These are phyloP conservation scores for Phoenicopterus ruber DNA, from an alignment of 2,113 vertebrate species.

Conservation along the genomic window DNA sequence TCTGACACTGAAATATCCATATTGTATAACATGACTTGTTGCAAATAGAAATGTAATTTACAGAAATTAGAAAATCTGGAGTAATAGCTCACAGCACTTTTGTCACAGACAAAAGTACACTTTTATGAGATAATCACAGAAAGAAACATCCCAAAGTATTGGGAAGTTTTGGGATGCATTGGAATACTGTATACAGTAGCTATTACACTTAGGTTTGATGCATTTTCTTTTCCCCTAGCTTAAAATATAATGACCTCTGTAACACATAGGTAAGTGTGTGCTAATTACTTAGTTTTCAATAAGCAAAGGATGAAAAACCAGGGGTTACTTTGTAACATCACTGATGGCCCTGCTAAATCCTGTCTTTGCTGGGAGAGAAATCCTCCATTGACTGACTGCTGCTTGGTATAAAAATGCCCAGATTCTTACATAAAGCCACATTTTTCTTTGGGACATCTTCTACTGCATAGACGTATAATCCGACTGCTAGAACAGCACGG, in stretches of 20 bases:
- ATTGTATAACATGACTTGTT: no score
- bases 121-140: not conserved
- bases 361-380: not conserved
- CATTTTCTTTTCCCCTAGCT: not conserved
- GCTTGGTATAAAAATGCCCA: not conserved
- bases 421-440: not conserved
- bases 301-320: not conserved
- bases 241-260: not conserved
- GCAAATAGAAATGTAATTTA: not conserved
- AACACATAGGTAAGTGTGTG: not conserved
- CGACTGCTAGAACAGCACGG: not conserved
- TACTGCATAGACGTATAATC: not conserved
- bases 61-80: not conserved
- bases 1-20: not conserved
- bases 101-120: no score
- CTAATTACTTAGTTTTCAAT: not conserved
- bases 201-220: not conserved
- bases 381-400: not conserved
- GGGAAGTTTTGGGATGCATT: not conserved
- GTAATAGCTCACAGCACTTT: not conserved
- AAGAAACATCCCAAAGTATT: not conserved
- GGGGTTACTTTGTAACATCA: not conserved
- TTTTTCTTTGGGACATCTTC: not conserved
- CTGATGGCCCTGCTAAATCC: not conserved
- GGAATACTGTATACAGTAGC: not conserved